Base-by-base conservation (phyloP, 2,888 invertebrate genomes). In the Camptogramma bilineatum region DNA sequence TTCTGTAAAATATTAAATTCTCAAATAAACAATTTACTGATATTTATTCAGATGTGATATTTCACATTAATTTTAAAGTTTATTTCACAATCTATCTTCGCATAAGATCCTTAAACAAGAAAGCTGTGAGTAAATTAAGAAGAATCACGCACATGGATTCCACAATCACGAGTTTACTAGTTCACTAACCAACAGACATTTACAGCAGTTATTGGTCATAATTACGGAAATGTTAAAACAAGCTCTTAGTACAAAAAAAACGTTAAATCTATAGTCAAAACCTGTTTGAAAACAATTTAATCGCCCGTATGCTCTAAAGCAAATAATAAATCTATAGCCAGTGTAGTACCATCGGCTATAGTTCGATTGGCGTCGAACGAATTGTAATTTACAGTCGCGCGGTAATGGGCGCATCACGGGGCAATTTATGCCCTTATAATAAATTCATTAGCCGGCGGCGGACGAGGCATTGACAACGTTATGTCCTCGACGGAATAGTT, bases 351-450 rank as follows among this genome's bases (percentile, higher is more conserved):
- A 4, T 8, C 1, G 13, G n/a, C 39, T 8, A 44, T 44, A 44
- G 16, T 17, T 44, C 74, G 75, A 81, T 62, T 53, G 50, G 51
- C 77, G 78, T 79, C 84, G 80, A 82, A 83, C 88, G 88, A 86
- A 89, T 85, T 87, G 92, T 91, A 90, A 92, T 91, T 90, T 91
- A 90, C 90, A 83, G 86, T 79, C 83, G 83, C 79, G 56, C 83
- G 78, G 87, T 91, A 91, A 92, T 91, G 89, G 86, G 81, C 86
- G 88, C 90, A 90, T 92, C 92, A 90, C 83, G 84, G 83, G 79
- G 83, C 90, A 90, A 91, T 92, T 92, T 91, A 91, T 92, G 90
- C 84, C 83, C 86, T 89, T 90, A 91, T 91, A 91, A 92, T 93
- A 92, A 91, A 93, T 93, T 93, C 91, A 92, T 92, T 93, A 93